Percentiles rank a stretch among this genome's conserved stretches.
These are phyloP conservation scores for Acipenser oxyrinchus DNA, from an alignment of 2,797 vertebrate genomes.

Conservation along the genomic window DNA sequence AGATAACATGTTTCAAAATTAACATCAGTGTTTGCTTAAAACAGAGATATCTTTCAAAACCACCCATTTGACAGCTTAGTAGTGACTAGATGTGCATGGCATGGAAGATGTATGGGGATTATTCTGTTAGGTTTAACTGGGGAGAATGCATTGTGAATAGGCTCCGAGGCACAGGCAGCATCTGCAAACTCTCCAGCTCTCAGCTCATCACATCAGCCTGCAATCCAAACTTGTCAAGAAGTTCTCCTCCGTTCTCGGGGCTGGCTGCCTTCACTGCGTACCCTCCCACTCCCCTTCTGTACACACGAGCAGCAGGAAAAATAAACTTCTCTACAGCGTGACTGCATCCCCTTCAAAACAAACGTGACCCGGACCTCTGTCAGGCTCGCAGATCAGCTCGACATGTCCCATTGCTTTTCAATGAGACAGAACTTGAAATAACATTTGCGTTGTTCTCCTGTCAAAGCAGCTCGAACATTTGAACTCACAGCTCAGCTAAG, in stretches of 20 bases:
- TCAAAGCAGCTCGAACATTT: background rate
- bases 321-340: conserved; percentile 4
- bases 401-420: background rate
- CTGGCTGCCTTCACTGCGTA: conserved; percentile 10
- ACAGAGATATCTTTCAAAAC: no score
- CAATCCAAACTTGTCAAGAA: conserved; percentile 7
- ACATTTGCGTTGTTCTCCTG: background rate
- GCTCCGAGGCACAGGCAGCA: background rate
- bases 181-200: conserved; percentile 11
- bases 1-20: no score
- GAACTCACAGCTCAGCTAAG: background rate
- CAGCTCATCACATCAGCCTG: conserved; percentile 14
- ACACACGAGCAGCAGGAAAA: conserved; percentile 12
- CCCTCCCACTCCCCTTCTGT: background rate
- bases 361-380: background rate
- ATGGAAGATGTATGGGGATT: no score
- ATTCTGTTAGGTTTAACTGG: no score
- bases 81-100: no score
- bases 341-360: conserved; percentile 7
- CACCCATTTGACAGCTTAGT: no score
- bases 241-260: background rate
- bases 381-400: background rate
- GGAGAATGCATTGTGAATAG: no score
- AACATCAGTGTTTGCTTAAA: no score
- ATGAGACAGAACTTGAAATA: background rate